These are phyloP conservation scores for Otus sunia DNA, from an alignment of 2,113 vertebrate genomes.

Conservation along the genomic window DNA sequence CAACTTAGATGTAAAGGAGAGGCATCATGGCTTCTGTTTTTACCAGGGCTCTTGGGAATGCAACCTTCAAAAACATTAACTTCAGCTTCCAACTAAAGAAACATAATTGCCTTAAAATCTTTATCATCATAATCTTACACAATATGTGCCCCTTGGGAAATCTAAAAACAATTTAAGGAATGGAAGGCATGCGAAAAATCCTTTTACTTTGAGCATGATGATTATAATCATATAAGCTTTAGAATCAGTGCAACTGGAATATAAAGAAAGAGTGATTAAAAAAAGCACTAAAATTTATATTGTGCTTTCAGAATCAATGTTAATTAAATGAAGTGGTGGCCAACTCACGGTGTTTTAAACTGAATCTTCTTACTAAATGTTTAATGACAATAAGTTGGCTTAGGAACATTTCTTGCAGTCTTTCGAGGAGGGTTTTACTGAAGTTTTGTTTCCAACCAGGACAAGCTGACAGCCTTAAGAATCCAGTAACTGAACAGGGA, in stretches of 20 bases:
- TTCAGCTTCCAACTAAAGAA: constrained; percentile 63
- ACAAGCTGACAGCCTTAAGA: constrained; percentile 28
- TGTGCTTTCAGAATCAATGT: constrained; percentile 46
- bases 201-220: constrained; percentile 60
- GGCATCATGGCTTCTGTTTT: neutral
- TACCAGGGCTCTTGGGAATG: constrained; percentile 18
- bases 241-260: constrained; percentile 26
- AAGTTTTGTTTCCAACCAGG: constrained; percentile 27
- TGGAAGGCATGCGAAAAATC: constrained; percentile 33
- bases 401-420: constrained; percentile 24
- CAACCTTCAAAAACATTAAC: constrained; percentile 45
- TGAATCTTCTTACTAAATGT: constrained; percentile 37
- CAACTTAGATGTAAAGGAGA: constrained; percentile 16
- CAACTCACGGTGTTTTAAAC: constrained; percentile 21
- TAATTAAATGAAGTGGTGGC: constrained; percentile 54
- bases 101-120: constrained; percentile 67
- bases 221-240: constrained; percentile 52
- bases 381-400: constrained; percentile 60
- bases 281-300: constrained; percentile 53
- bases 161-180: constrained; percentile 67
- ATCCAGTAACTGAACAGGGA: constrained; percentile 19
- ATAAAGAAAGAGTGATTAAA: constrained; percentile 39
- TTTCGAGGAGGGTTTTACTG: constrained; percentile 28
- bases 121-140: constrained; percentile 59
- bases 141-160: constrained; percentile 52